A percentile compares a stretch with the other conserved stretches of the same genome.
phyloP scores from a whole-genome alignment of 2,888 invertebrate genomes.

The Teleogryllus oceanicus region DNA sequence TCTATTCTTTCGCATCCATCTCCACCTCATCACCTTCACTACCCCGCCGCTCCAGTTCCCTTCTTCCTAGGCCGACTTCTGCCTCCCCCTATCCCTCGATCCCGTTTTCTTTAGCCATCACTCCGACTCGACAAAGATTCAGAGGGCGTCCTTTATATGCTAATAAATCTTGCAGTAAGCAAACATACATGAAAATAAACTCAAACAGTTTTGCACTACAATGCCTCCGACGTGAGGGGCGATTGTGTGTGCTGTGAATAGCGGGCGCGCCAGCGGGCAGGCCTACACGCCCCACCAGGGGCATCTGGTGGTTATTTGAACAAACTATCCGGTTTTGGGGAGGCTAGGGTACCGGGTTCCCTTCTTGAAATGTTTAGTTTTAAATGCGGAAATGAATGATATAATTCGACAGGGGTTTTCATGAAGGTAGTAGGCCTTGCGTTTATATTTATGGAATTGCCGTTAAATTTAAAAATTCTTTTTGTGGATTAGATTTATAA shows the following conservation, averaged over 20 bases:
- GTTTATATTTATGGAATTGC: no score
- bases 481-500: no score
- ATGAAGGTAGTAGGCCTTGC: no score
- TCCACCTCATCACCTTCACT: background rate
- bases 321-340: no score
- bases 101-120: background rate
- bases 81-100: background rate
- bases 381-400: no score
- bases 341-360: no score
- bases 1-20: no score
- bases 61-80: background rate
- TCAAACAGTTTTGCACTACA: background rate
- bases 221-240: background rate
- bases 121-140: background rate
- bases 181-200: conserved; percentile 9
- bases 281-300: background rate
- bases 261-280: background rate
- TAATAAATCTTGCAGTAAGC: background rate
- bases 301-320: no score
- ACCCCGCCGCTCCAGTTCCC: background rate
- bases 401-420: no score
- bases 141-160: background rate
- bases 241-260: background rate
- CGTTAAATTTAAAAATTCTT: no score
- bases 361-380: no score